Conservation (phyloP, 1,140 invertebrate genomes). For the Drosophila arawakana region DNA sequence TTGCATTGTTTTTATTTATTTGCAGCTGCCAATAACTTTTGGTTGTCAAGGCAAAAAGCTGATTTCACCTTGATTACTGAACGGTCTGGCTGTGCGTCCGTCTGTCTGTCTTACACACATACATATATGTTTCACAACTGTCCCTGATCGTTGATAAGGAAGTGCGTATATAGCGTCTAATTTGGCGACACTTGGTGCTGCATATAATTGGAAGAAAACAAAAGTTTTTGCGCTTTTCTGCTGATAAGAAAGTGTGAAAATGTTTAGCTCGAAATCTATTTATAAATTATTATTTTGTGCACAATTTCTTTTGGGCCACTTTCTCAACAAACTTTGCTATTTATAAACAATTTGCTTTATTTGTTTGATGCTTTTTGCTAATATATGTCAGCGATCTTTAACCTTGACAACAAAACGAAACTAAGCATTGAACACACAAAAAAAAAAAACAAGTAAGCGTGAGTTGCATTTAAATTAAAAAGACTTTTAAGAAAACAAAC, state of each 20-base stretch:
- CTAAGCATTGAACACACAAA: constrained; percentile 5
- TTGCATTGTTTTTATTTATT: constrained; percentile 19
- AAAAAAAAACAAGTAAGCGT: constrained; percentile 23
- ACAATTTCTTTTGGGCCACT: no score
- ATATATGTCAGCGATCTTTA: constrained; percentile 9
- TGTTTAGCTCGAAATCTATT: no score
- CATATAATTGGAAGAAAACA: background rate
- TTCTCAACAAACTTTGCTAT: no score
- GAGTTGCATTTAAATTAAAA: constrained; percentile 34
- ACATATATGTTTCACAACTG: background rate
- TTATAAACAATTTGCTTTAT: background rate
- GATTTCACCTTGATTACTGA: constrained; percentile 35
- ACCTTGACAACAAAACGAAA: background rate
- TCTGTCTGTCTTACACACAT: background rate
- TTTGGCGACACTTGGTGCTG: constrained; percentile 11
- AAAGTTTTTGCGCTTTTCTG: background rate
- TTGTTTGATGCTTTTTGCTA: background rate
- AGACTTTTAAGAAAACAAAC: background rate
- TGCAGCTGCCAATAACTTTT: constrained; percentile 38
- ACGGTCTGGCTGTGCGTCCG: background rate
- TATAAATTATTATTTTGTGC: no score
- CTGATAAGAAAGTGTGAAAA: no score
- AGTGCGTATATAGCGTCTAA: constrained; percentile 15
- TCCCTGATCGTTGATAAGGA: constrained; percentile 30
- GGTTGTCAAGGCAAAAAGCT: constrained; percentile 33